Evolutionary conservation across 35 echinoderm and acorn worm species (phyloP), one percentile per base, ranked within the genome.

Genomic region (Heliocidaris erythrogramma): DNA sequence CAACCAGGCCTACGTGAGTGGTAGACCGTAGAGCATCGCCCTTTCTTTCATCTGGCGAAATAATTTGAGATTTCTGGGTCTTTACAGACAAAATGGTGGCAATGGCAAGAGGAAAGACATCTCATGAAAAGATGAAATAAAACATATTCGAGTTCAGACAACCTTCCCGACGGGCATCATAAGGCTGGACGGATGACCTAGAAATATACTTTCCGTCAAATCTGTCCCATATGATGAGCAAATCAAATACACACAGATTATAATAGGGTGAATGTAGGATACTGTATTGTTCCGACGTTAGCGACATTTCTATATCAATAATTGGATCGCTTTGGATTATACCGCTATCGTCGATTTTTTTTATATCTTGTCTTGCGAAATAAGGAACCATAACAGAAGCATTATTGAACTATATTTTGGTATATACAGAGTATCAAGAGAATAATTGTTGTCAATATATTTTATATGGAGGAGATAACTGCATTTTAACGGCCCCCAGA

Each of bases 171-270:
- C 27, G 65, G 65, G 65, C 65, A 78, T 5, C 65, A 5, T 27
- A 24, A 78, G 65, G n/a, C 27, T 27, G 65, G 65, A 27, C 65
- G 7, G 17, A 78, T 78, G 65, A 78, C 65, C 65, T 78, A 78
- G 65, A 78, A 27, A 21, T 78, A 78, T 78, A n/a, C 65, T 78
- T n/a, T 78, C 65, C 65, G 18, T 78, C 18, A 78, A 78, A 78
- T 78, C 65, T 78, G 65, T 78, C 65, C 65, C 65, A 78, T 78
- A 78, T 78, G 65, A 78, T 78, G 65, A 21, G 65, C 65, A 78
- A 27, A 78, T 78, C 65, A 7, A 78, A 78, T 24, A 78, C 65
- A n/a, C 27, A 78, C 21, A 27, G 17, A 78, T 69, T 78, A 7
- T 7, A 27, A 18, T 18, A 18, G 18, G 65, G 65, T n/a, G 35